Percentiles rank a stretch among this genome's conserved stretches.
Evolutionary conservation across 2,888 invertebrate species (phyloP).

Genomic region (Microchrysa polita): DNA sequence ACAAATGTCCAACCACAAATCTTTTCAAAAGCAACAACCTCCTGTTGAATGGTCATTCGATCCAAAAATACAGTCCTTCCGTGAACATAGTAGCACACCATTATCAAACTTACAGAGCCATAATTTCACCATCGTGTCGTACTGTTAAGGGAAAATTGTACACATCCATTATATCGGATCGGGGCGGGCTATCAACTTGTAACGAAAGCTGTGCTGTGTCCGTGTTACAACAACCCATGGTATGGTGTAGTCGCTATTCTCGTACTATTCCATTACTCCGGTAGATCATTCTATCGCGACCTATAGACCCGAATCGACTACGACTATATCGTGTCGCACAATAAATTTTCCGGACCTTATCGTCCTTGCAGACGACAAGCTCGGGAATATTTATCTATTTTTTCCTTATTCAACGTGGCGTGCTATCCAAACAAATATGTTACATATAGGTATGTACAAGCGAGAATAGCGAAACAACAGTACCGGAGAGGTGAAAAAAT

Average conservation of each 20-base stretch:
- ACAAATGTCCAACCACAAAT: conserved; percentile 8
- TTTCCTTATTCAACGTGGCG: background rate
- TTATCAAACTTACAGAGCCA: background rate
- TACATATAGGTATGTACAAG: too few relatives aligned
- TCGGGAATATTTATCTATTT: conserved; percentile 1
- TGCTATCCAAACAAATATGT: too few relatives aligned
- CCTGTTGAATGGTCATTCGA: conserved; percentile 26
- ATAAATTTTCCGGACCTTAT: conserved; percentile 35
- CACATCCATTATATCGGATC: conserved; percentile 18
- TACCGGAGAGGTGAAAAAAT: too few relatives aligned
- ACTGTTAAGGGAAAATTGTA: background rate
- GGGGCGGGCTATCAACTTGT: conserved; percentile 33
- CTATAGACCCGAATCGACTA: conserved; percentile 1
- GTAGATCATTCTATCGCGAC: background rate
- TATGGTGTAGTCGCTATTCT: background rate
- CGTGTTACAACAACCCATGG: background rate
- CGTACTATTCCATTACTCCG: background rate
- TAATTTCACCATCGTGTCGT: background rate
- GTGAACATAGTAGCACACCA: background rate
- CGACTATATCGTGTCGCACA: background rate
- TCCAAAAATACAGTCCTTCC: background rate
- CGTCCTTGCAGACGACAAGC: conserved; percentile 28
- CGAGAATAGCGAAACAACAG: too few relatives aligned
- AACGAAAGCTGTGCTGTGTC: conserved; percentile 36
- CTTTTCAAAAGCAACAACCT: conserved; percentile 18